Evolutionary conservation across 2,113 vertebrate genomes (phyloP).

Genomic region (Periophthalmodon schlosseri): DNA sequence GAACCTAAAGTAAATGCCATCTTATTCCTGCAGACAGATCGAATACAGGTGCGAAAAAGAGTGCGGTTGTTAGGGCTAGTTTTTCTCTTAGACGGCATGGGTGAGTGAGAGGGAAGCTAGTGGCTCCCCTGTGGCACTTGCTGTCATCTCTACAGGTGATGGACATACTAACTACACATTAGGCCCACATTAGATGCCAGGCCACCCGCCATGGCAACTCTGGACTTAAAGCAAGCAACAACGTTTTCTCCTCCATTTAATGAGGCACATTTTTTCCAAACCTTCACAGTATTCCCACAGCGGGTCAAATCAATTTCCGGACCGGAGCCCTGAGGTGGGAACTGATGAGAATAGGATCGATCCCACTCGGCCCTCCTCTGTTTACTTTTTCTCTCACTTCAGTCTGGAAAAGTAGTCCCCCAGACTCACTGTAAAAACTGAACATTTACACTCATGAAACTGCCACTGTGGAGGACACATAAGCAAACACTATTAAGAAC

Average conservation of each 20-base stretch:
- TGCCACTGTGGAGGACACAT: constrained; percentile 5
- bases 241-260: constrained; percentile 45
- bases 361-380: constrained; percentile 66
- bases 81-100: constrained; percentile 61
- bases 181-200: constrained; percentile 62
- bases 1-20: constrained; percentile 81
- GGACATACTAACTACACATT: constrained; percentile 70
- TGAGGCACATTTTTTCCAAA: constrained; percentile 48
- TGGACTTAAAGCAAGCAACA: constrained; percentile 45
- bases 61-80: constrained; percentile 60
- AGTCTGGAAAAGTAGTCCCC: constrained; percentile 32
- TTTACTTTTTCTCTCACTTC: constrained; percentile 62
- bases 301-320: constrained; percentile 58
- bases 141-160: constrained; percentile 72
- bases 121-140: constrained; percentile 60
- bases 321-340: constrained; percentile 67
- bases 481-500: background rate
- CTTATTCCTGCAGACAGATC: constrained; percentile 63
- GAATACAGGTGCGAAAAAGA: constrained; percentile 57
- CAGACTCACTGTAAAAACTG: constrained; percentile 27
- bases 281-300: constrained; percentile 51
- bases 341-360: constrained; percentile 76
- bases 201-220: constrained; percentile 44
- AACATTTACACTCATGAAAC: constrained; percentile 39
- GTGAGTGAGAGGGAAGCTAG: constrained; percentile 46